Evolutionary conservation across 1,140 invertebrate genomes (phyloP), one percentile per base, ranked within the genome.

Genomic region (Asobara japonica): DNA sequence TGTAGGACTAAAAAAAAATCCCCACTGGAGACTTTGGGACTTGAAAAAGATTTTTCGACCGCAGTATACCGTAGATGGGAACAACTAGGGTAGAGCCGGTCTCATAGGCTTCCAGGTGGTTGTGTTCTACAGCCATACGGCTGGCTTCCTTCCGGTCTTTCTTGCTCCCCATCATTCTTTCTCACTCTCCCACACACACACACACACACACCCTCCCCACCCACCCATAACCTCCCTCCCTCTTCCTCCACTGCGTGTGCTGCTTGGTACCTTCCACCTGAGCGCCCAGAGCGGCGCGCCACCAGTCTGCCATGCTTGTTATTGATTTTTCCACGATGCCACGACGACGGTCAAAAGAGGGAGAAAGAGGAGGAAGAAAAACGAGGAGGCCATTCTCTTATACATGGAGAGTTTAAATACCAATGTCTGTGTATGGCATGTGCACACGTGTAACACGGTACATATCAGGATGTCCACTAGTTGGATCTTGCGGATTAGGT

Each of bases 301-400:
- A 45, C 79, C 79, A 77, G 79, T 81, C 80, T 73, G 82, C 84
- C 81, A 87, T 79, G 82, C 80, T 84, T 81, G 83, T 82, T 87
- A 86, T 87, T 86, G 86, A 86, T 87, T 86, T 86, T 87, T 85
- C 83, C 78, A 77, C 82, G 79, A 84, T 80, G 74, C 18, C 33
- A 36, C 31, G 69, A 62, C 62, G 69, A 30, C 25, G 27, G 60
- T 38, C 64, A 38, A 30, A 48, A 68, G 56, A 62, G 22, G 22
- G 69, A 30, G 56, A 69, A 56, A 31, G n/a, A 30, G 22, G 38
- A 30, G 18, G 13, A 61, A 66, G 22, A 66, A 56, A 65, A 65
- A 33, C 30, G n/a, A 29, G 22, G 18, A 27, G 8, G 18, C 3
- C 11, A 20, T 56, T 11, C 1, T 25, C 51, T 56, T 20, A 10